These are phyloP conservation scores for Planiliza haematocheilus DNA, from an alignment of 2,113 vertebrate genomes.

Conservation along the genomic window DNA sequence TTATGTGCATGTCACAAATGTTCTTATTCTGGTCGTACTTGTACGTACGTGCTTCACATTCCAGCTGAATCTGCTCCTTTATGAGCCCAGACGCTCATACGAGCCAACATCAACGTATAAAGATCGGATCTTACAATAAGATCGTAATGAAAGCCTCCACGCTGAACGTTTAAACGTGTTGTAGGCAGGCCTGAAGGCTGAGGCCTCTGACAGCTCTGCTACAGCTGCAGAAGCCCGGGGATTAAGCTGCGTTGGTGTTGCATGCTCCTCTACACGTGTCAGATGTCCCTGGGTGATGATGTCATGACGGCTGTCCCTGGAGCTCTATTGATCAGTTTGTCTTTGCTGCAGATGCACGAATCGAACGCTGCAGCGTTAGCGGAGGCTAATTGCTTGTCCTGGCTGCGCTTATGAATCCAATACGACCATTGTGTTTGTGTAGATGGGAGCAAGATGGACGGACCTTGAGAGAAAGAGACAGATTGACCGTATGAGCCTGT, in stretches of 20 bases:
- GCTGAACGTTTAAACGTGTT: too few species aligned
- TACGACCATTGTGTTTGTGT: slow-evolving; percentile 9
- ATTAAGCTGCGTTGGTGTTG: not conserved
- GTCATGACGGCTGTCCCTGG: not conserved
- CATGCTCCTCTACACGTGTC: not conserved
- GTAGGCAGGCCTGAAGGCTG: too few species aligned
- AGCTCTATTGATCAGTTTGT: slow-evolving; percentile 31
- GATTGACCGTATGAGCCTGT: slow-evolving; percentile 18
- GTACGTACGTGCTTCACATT: too few species aligned
- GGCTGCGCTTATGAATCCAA: slow-evolving; percentile 41
- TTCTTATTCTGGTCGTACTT: too few species aligned
- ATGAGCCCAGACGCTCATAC: too few species aligned
- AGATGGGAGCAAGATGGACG: slow-evolving; percentile 7
- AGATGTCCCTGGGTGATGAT: slow-evolving; percentile 29
- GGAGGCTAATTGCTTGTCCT: slow-evolving; percentile 42
- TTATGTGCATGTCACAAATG: too few species aligned
- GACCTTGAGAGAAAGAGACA: slow-evolving; percentile 14
- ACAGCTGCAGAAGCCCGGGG: too few species aligned
- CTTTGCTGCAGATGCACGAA: slow-evolving; percentile 5
- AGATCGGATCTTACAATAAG: too few species aligned
- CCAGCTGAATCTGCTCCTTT: too few species aligned
- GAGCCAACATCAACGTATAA: too few species aligned
- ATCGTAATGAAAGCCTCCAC: too few species aligned
- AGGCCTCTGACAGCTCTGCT: too few species aligned
- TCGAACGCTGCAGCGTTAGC: not conserved